Evolutionary conservation across 37 sponge, comb jelly and placozoan genomes (phyloP).

Genomic region (Oopsacas minuta): DNA sequence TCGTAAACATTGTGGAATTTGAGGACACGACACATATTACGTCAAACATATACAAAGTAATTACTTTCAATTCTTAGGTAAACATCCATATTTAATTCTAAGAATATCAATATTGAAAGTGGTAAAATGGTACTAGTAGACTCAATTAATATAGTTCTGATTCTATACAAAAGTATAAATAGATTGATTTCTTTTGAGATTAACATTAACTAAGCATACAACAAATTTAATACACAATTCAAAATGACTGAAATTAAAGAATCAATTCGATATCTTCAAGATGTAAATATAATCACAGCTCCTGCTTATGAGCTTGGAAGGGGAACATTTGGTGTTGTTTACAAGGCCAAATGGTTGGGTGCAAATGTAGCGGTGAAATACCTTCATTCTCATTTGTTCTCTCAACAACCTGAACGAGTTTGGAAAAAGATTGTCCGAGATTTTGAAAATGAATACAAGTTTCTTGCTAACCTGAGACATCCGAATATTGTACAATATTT

Average conservation of each 20-base stretch:
- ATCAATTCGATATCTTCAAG: background rate
- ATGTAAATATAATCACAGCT: background rate
- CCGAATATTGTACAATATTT: constrained; percentile 64
- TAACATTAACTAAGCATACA: background rate
- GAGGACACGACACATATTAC: no score
- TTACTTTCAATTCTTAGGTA: background rate
- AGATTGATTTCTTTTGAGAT: no score
- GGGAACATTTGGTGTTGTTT: constrained; percentile 52
- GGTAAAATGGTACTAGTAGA: background rate
- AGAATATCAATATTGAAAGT: background rate
- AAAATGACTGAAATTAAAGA: background rate
- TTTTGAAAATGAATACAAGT: constrained; percentile 29
- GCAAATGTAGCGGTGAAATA: constrained; percentile 43
- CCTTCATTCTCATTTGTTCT: constrained; percentile 36
- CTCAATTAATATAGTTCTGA: no score
- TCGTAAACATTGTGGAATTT: no score
- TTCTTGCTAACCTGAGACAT: constrained; percentile 37
- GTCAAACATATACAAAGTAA: no score
- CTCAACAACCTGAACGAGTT: background rate
- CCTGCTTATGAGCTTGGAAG: constrained; percentile 21
- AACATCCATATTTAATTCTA: background rate
- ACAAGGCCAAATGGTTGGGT: constrained; percentile 29
- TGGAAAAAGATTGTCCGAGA: constrained; percentile 12
- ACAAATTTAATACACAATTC: background rate
- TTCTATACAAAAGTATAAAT: no score